phyloP scores from a whole-genome alignment of 2,797 vertebrate species.

The Brachyrhaphis roseni region DNA sequence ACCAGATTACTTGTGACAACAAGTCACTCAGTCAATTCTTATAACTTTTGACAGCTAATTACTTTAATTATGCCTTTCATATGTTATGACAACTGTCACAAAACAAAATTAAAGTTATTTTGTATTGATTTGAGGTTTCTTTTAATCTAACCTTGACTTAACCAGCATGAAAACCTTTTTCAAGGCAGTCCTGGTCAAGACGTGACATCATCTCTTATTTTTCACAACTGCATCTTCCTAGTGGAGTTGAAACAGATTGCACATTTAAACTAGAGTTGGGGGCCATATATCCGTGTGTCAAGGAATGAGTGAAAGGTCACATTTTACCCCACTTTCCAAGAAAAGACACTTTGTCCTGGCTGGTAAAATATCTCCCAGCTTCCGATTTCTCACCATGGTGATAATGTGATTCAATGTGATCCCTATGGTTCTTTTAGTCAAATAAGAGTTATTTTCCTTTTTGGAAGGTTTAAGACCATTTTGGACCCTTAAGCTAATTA shows the following conservation, averaged over 20 bases:
- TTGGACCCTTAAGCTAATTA: neutral
- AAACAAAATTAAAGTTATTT: slow-evolving; percentile 1
- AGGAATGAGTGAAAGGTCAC: slow-evolving; percentile 41
- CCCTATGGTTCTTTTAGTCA: slow-evolving; percentile 18
- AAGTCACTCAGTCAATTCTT: slow-evolving; percentile 20
- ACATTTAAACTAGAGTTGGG: slow-evolving; percentile 32
- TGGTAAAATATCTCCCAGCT: slow-evolving; percentile 27
- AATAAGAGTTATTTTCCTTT: slow-evolving; percentile 7
- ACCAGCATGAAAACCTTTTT: too few species aligned
- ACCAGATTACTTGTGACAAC: neutral
- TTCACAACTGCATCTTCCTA: neutral
- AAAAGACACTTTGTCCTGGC: slow-evolving; percentile 51
- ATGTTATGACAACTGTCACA: slow-evolving; percentile 22
- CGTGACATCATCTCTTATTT: neutral
- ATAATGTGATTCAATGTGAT: slow-evolving; percentile 50
- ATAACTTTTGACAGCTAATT: slow-evolving; percentile 30
- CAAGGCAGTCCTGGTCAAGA: too few species aligned
- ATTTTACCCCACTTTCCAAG: slow-evolving; percentile 38
- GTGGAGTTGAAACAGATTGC: slow-evolving; percentile 15
- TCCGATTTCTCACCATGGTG: slow-evolving; percentile 52
- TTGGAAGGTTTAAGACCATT: slow-evolving; percentile 3
- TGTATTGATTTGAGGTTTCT: neutral
- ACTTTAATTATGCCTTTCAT: slow-evolving; percentile 24
- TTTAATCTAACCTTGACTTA: neutral
- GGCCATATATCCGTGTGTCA: slow-evolving; percentile 36